Conservation (phyloP, 1,140 invertebrate genomes). For the Aphaenogaster rudis region DNA sequence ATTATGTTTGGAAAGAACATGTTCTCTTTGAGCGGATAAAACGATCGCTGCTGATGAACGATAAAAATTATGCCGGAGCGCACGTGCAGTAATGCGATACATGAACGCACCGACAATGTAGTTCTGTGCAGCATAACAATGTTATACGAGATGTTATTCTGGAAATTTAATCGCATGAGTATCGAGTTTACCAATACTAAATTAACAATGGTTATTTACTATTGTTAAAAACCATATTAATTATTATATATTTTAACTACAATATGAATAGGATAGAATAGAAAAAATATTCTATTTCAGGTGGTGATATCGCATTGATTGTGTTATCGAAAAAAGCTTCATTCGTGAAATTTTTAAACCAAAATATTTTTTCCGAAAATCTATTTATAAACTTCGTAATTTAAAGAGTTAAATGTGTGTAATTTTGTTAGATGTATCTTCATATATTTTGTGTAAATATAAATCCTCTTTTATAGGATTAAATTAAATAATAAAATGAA, state of each 20-base stretch:
- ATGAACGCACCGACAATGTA: slow-evolving; percentile 45
- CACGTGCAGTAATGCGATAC: slow-evolving; percentile 52
- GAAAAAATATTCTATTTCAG: neutral
- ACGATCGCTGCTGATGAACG: slow-evolving; percentile 62
- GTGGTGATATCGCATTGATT: neutral
- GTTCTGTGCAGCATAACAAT: slow-evolving; percentile 36
- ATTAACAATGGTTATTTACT: slow-evolving; percentile 15
- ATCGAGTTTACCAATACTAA: slow-evolving; percentile 20
- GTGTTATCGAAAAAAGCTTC: neutral
- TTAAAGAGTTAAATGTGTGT: neutral
- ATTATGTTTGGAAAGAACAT: slow-evolving; percentile 57
- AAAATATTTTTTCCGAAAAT: neutral
- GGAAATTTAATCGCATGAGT: slow-evolving; percentile 30
- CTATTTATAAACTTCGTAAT: neutral
- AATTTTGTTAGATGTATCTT: neutral
- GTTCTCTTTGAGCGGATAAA: slow-evolving; percentile 66
- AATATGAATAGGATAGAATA: neutral
- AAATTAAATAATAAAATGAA: too few species aligned
- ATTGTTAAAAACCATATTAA: slow-evolving; percentile 5
- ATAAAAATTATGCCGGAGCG: slow-evolving; percentile 43
- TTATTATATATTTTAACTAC: slow-evolving; percentile 6
- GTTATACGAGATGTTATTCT: slow-evolving; percentile 40
- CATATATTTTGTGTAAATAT: neutral
- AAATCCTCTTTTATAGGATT: neutral
- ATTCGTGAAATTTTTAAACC: neutral